Evolutionary conservation across 1,140 invertebrate species (phyloP).

Genomic region (Nasonia giraulti): DNA sequence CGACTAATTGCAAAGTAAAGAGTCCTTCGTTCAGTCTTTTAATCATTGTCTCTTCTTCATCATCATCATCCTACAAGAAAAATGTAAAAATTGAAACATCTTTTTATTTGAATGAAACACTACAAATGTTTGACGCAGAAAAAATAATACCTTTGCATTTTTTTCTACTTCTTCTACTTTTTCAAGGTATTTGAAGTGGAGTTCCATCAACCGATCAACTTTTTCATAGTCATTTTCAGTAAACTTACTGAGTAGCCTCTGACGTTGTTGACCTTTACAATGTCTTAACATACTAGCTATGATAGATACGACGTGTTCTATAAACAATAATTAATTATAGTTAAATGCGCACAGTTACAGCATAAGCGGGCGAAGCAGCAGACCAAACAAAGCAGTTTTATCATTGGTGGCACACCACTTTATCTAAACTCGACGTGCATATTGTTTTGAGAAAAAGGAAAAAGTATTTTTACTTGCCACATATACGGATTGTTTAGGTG

Average conservation of each 20-base stretch:
- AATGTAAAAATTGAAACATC: slow-evolving; percentile 28
- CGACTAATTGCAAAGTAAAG: slow-evolving; percentile 96
- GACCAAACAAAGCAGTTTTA: no score
- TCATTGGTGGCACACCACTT: no score
- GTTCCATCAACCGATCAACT: slow-evolving; percentile 95
- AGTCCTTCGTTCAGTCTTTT: slow-evolving; percentile 92
- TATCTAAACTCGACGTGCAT: no score
- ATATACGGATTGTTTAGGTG: no score
- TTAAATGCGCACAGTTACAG: no score
- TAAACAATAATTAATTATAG: slow-evolving; percentile 56
- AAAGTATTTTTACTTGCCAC: no score
- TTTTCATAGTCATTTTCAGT: slow-evolving; percentile 99
- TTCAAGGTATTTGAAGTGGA: slow-evolving; percentile 98
- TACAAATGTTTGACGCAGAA: slow-evolving; percentile 20
- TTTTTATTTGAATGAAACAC: slow-evolving; percentile 19
- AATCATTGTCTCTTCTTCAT: slow-evolving; percentile 91
- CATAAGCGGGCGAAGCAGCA: no score
- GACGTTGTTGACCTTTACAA: slow-evolving; percentile 91
- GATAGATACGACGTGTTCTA: slow-evolving; percentile 95
- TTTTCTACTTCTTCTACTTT: slow-evolving; percentile 93
- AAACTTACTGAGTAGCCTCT: slow-evolving; percentile 95
- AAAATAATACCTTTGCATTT: slow-evolving; percentile 68
- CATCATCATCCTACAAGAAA: slow-evolving; percentile 77
- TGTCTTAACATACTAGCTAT: slow-evolving; percentile 95
- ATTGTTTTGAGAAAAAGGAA: no score